phyloP scores from a whole-genome alignment of 2,797 vertebrate species.

The Gobionotothen gibberifrons region DNA sequence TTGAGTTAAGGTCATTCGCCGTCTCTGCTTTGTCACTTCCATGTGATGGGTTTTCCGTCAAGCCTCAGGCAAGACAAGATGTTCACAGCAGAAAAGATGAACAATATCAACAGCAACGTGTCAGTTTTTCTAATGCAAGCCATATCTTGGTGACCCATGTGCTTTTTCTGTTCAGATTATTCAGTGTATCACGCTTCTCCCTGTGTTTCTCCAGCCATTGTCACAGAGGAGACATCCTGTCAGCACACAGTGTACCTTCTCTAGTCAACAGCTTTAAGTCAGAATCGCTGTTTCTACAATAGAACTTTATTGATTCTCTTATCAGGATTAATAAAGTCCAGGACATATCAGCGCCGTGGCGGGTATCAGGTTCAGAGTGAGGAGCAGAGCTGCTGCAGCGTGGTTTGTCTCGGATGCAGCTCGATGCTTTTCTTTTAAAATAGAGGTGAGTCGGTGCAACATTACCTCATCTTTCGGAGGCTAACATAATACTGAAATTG shows the following conservation, averaged over 20 bases:
- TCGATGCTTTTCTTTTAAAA: constrained; percentile 48
- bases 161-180: constrained; percentile 26
- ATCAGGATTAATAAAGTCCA: constrained; percentile 74
- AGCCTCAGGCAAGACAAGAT: constrained; percentile 46
- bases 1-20: constrained; percentile 41
- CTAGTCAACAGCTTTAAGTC: constrained; percentile 27
- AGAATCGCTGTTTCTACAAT: constrained; percentile 30
- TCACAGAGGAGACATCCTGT: constrained; percentile 22
- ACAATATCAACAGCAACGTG: constrained; percentile 21
- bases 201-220: constrained; percentile 11
- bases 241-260: constrained; percentile 28
- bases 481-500: constrained; percentile 23
- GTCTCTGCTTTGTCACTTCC: constrained; percentile 35
- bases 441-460: constrained; percentile 18
- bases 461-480: constrained; percentile 6
- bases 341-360: constrained; percentile 22
- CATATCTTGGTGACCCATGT: not conserved
- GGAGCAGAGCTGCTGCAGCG: constrained; percentile 18
- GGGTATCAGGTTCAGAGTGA: constrained; percentile 23
- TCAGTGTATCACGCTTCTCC: constrained; percentile 16
- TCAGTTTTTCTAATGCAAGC: constrained; percentile 32
- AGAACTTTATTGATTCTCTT: constrained; percentile 67
- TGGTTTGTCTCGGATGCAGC: constrained; percentile 13
- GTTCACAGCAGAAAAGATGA: constrained; percentile 34
- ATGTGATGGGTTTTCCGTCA: constrained; percentile 34